Conservation (phyloP, 2,797 vertebrate species). For the Helarctos malayanus region DNA sequence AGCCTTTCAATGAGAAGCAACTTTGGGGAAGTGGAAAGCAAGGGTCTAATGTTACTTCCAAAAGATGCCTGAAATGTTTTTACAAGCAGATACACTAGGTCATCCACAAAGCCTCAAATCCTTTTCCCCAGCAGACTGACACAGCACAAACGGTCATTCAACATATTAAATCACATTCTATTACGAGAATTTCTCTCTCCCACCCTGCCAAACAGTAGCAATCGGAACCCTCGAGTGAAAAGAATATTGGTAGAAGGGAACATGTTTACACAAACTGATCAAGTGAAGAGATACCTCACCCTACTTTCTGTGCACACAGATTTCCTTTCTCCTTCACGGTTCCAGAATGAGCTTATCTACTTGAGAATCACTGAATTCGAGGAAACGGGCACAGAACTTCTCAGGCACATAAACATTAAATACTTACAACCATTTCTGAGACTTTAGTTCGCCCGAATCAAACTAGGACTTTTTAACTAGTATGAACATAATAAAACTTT, state of each 20-base stretch:
- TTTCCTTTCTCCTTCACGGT: neutral
- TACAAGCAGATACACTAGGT: neutral
- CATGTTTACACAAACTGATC: neutral
- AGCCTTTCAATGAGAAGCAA: slow-evolving; percentile 65
- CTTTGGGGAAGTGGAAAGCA: slow-evolving; percentile 1
- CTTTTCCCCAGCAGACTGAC: slow-evolving; percentile 29
- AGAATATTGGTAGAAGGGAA: neutral
- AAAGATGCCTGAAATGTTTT: slow-evolving; percentile 29
- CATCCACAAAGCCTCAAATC: neutral
- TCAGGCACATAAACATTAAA: neutral
- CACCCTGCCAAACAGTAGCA: neutral
- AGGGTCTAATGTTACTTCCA: slow-evolving; percentile 46
- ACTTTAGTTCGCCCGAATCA: neutral
- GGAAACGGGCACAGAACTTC: neutral
- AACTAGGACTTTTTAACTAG: neutral
- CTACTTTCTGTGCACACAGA: neutral
- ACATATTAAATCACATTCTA: neutral
- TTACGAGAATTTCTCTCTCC: slow-evolving; percentile 14
- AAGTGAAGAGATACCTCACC: neutral
- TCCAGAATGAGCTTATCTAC: neutral
- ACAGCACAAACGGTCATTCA: slow-evolving; percentile 9
- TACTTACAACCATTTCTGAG: neutral
- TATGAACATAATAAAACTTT: neutral
- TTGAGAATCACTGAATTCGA: neutral
- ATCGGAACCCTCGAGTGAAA: slow-evolving; percentile 30